Evolutionary conservation across 2,888 invertebrate species (phyloP).

Genomic region (Polia nebulosa): DNA sequence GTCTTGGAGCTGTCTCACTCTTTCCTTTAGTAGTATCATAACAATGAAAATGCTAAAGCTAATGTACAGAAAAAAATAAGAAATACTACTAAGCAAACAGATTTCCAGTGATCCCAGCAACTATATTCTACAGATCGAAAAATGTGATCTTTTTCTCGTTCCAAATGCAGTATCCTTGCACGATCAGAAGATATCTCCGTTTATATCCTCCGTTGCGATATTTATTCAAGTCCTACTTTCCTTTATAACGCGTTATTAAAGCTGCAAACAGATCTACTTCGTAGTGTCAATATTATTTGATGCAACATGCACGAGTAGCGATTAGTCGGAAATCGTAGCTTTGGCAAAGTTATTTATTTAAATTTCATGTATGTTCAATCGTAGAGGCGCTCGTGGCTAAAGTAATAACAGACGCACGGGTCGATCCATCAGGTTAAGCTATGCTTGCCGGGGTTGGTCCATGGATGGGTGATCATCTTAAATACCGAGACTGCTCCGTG

Average conservation of each 20-base stretch:
- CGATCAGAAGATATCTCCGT: conserved; percentile 12
- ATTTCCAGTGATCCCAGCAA: background rate
- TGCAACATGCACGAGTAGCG: background rate
- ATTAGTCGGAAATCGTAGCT: conserved; percentile 2
- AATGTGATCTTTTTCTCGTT: background rate
- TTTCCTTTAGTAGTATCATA: too few species aligned
- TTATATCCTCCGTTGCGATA: conserved; percentile 1
- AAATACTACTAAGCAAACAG: too few species aligned
- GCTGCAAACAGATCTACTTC: conserved; percentile 14
- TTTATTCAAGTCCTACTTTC: conserved; percentile 23
- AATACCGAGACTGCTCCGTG: too few species aligned
- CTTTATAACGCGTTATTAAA: background rate
- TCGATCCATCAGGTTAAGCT: too few species aligned
- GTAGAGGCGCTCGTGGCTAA: too few species aligned
- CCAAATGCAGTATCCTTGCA: background rate
- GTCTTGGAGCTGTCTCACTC: too few species aligned
- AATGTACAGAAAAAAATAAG: too few species aligned
- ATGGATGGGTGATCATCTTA: too few species aligned
- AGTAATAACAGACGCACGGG: too few species aligned
- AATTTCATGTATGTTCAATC: too few species aligned
- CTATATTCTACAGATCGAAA: background rate
- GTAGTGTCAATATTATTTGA: conserved; percentile 14
- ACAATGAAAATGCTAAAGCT: too few species aligned
- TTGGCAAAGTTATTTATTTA: background rate
- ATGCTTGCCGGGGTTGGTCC: too few species aligned